Base-by-base conservation (phyloP, 64 coral and sea anemone genomes). In the Pachyseris speciosa region DNA sequence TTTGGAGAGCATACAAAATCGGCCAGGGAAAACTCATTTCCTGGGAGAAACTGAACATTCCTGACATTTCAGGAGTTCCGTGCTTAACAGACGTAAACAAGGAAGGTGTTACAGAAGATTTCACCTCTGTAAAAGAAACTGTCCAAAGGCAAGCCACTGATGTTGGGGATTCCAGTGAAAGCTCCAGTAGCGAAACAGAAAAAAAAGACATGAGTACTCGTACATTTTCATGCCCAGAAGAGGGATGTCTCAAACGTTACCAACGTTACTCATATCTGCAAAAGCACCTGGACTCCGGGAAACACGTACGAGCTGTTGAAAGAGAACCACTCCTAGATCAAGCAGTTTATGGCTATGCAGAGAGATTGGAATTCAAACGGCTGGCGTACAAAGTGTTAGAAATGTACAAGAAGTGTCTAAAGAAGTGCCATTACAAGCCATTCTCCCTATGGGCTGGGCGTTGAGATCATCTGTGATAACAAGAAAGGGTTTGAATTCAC, bases 311-410 rank as follows among this genome's bases (percentile, higher is more conserved):
- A 32, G 65, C 32, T 13, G 66, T 72, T 32, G 84, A 86, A 86
- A 24, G 48, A 38, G 69, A 50, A 28, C 44, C 84, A 52, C 64
- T 86, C 7, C 22, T 86, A 71, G 84, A 86, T 36, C 66, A 40
- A 86, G 84, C 84, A n/a, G 67, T 86, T 11, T 52, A 55, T 71
- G 84, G 67, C 4, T 86, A 86, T 36, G 84, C 47, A 12, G 84
- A 69, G 24, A 57, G 83, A 86, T 26, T 86, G 47, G 66, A 86
- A 36, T 69, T 15, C 83, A 72, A 44, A 69, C 28, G 11, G 49
- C 20, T 17, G 67, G 83, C n/a, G 30, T 86, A 6, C 39, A 20
- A 12, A 34, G 42, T 69, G 41, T 26, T 24, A 19, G 4, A 22
- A 26, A 58, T 59, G 17, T 37, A 4, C 75, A 79, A 33, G 47